phyloP scores from a whole-genome alignment of 1,140 invertebrate species.

The Oryctes rhinoceros region DNA sequence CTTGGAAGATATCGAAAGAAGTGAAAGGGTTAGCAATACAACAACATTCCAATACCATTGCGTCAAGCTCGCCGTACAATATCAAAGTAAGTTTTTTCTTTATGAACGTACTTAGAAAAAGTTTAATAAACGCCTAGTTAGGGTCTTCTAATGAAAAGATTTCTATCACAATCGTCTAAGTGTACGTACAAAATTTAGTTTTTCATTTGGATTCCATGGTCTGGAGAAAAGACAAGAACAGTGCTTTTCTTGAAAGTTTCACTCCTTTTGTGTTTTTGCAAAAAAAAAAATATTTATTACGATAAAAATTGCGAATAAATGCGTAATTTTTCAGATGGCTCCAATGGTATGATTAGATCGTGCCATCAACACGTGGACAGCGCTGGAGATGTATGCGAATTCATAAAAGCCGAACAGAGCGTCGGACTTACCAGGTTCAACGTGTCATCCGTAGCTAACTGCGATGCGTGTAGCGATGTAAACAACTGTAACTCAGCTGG shows the following conservation, averaged over 20 bases:
- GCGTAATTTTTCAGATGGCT: not conserved
- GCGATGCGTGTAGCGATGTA: not conserved
- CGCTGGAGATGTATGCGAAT: not conserved
- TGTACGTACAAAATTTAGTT: too few relatives aligned
- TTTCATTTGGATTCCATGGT: too few relatives aligned
- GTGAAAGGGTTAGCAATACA: not conserved
- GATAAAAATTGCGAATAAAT: too few relatives aligned
- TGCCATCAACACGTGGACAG: not conserved
- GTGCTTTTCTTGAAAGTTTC: too few relatives aligned
- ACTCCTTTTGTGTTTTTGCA: too few relatives aligned
- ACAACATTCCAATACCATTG: not conserved
- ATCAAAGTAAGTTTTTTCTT: not conserved
- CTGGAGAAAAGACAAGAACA: too few relatives aligned
- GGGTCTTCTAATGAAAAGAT: too few relatives aligned
- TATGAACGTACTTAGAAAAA: too few relatives aligned
- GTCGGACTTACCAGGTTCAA: not conserved
- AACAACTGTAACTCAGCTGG: not conserved
- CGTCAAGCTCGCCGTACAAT: constrained; percentile 9
- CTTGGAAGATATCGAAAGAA: not conserved
- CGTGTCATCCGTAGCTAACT: not conserved
- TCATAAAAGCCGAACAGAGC: not conserved
- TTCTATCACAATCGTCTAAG: too few relatives aligned
- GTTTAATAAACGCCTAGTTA: too few relatives aligned
- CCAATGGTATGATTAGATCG: not conserved
- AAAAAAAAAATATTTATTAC: too few relatives aligned